phyloP scores from a whole-genome alignment of 1,140 invertebrate genomes.

The Dermatophagoides farinae region DNA sequence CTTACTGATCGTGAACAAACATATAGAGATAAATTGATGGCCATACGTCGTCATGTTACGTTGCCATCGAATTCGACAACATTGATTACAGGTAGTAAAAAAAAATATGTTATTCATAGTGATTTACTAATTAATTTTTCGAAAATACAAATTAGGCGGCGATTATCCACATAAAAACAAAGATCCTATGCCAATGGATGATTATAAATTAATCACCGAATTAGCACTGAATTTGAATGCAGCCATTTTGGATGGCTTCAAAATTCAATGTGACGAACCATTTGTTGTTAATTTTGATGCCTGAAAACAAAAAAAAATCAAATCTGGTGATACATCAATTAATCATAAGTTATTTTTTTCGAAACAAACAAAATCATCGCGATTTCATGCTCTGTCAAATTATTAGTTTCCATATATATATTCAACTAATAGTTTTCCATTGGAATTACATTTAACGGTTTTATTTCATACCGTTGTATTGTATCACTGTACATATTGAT shows the following conservation, averaged over 20 bases:
- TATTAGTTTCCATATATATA: too few relatives aligned
- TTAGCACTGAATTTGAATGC: background rate
- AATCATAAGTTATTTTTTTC: too few relatives aligned
- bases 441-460: too few relatives aligned
- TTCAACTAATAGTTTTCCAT: too few relatives aligned
- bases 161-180: background rate
- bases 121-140: background rate
- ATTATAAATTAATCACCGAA: background rate
- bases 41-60: background rate
- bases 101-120: background rate
- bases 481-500: too few relatives aligned
- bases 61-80: background rate
- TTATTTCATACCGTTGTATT: too few relatives aligned
- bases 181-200: conserved; percentile 6
- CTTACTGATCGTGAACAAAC: conserved; percentile 2
- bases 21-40: background rate
- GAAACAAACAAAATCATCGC: too few relatives aligned
- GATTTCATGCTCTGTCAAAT: too few relatives aligned
- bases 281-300: conserved; percentile 6
- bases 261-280: conserved; percentile 4
- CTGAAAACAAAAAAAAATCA: too few relatives aligned
- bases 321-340: too few relatives aligned
- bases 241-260: background rate
- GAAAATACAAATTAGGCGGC: background rate
- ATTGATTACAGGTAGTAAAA: background rate